Conservation (phyloP, 2,797 vertebrate genomes). For the Knipowitschia caucasica region DNA sequence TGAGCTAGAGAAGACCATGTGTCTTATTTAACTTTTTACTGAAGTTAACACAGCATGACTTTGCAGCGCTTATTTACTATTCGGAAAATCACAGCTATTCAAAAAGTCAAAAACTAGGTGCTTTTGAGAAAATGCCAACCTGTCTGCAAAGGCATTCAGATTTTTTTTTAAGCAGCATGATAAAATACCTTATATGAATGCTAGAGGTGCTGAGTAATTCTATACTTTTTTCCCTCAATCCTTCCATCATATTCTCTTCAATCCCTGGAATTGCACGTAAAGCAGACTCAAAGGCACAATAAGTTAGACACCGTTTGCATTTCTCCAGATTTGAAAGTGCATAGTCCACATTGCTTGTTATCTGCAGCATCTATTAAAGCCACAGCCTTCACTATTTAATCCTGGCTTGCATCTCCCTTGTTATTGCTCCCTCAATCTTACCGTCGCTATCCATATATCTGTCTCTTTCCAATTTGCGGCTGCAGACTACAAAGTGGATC, state of each 20-base stretch:
- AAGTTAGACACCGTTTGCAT: slow-evolving; percentile 27
- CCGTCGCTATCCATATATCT: slow-evolving; percentile 12
- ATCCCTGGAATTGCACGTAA: slow-evolving; percentile 27
- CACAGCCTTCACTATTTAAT: slow-evolving; percentile 15
- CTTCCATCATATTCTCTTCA: slow-evolving; percentile 10
- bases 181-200: slow-evolving; percentile 36
- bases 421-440: slow-evolving; percentile 14
- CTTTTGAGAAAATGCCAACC: slow-evolving; percentile 15
- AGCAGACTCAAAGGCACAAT: slow-evolving; percentile 27
- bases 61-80: slow-evolving; percentile 11
- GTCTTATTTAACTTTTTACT: not conserved
- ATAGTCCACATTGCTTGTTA: slow-evolving; percentile 19
- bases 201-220: slow-evolving; percentile 43
- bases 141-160: slow-evolving; percentile 24
- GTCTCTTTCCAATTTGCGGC: slow-evolving; percentile 18
- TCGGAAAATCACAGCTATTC: slow-evolving; percentile 7
- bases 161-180: slow-evolving; percentile 41
- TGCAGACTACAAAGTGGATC: slow-evolving; percentile 24
- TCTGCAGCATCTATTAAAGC: slow-evolving; percentile 40
- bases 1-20: not conserved
- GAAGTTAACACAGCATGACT: slow-evolving; percentile 3
- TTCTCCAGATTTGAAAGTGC: slow-evolving; percentile 33
- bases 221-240: slow-evolving; percentile 42
- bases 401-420: slow-evolving; percentile 10
- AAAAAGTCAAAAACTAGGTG: slow-evolving; percentile 13